Evolutionary conservation across 2,113 vertebrate genomes (phyloP).

Genomic region (Chiloscyllium plagiosum): DNA sequence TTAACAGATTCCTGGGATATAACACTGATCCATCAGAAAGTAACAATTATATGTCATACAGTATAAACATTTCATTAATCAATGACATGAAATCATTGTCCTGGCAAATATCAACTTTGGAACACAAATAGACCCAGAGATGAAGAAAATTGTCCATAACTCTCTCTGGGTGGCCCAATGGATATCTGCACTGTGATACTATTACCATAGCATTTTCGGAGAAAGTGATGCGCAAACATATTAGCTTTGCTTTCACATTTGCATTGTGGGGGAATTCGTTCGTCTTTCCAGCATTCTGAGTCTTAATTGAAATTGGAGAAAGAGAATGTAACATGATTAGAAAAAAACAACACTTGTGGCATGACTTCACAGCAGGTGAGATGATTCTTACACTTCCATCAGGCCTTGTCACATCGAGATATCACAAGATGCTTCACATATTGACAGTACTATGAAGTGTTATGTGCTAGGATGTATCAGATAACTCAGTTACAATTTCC

Average conservation of each 20-base stretch:
- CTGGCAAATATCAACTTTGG: not conserved
- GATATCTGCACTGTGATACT: not conserved
- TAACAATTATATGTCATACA: not conserved
- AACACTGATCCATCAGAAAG: not conserved
- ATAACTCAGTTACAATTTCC: not conserved
- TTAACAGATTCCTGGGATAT: not conserved
- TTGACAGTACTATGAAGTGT: not conserved
- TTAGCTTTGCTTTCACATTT: not conserved
- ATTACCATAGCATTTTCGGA: not conserved
- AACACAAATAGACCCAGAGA: not conserved
- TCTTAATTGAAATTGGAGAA: not conserved
- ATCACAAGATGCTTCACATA: not conserved
- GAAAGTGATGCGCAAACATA: not conserved
- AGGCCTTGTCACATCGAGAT: not conserved
- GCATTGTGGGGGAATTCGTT: not conserved
- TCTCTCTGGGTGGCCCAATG: not conserved
- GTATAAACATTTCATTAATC: not conserved
- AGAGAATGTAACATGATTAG: not conserved
- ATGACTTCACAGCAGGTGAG: not conserved
- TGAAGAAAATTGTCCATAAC: not conserved
- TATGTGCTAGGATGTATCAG: not conserved
- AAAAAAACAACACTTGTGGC: not conserved
- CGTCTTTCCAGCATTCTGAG: not conserved
- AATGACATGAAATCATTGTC: not conserved
- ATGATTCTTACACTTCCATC: not conserved